A percentile compares a stretch with the other conserved stretches of the same genome.
Evolutionary conservation across 2,888 invertebrate genomes (phyloP).

Genomic region (Empis stercorea): DNA sequence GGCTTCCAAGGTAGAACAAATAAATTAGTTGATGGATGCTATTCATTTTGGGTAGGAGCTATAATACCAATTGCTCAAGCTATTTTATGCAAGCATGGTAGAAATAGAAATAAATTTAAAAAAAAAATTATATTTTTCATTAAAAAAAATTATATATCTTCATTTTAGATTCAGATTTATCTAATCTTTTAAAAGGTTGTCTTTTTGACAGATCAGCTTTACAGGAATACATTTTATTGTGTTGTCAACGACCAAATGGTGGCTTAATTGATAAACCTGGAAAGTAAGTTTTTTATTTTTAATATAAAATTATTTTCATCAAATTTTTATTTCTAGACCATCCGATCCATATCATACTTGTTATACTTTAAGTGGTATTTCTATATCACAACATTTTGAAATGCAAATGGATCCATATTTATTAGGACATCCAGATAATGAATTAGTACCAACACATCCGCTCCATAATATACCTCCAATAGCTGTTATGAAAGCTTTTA

Average conservation of each 20-base stretch:
- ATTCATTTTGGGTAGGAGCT: constrained; percentile 98
- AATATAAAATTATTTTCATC: not conserved
- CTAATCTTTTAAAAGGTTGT: constrained; percentile 20
- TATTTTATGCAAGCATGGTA: constrained; percentile 44
- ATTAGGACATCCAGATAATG: constrained; percentile 54
- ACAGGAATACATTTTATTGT: constrained; percentile 88
- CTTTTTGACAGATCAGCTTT: constrained; percentile 76
- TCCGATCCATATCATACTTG: constrained; percentile 95
- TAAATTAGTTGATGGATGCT: constrained; percentile 96
- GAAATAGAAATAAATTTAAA: no score
- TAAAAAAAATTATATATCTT: not conserved
- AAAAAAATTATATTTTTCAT: not conserved
- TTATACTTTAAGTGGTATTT: constrained; percentile 87
- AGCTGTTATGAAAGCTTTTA: constrained; percentile 39
- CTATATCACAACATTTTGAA: constrained; percentile 71
- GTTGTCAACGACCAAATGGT: constrained; percentile 78
- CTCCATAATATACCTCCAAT: constrained; percentile 70
- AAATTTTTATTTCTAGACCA: constrained; percentile 40
- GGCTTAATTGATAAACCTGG: constrained; percentile 95
- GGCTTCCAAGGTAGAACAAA: constrained; percentile 97
- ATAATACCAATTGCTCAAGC: constrained; percentile 77
- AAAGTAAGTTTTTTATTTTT: constrained; percentile 47
- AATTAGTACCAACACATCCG: constrained; percentile 65
- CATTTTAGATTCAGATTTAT: constrained; percentile 4
- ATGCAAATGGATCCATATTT: constrained; percentile 39